A percentile compares a stretch with the other conserved stretches of the same genome.
Conservation (phyloP, 1,140 invertebrate genomes). For the Drosophila takahashii region DNA sequence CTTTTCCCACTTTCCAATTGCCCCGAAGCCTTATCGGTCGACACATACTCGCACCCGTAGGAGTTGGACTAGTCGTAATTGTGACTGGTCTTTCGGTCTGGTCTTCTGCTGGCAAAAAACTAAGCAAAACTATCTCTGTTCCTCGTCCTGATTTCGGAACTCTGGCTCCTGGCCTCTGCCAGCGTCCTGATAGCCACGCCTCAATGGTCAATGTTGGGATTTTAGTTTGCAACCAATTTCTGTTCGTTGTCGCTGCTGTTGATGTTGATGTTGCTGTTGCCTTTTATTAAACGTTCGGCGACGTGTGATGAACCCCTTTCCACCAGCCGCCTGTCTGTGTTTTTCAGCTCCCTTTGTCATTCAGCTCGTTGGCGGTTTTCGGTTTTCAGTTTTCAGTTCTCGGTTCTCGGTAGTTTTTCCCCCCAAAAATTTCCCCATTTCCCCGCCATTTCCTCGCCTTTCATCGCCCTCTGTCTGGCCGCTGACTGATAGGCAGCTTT, state of each 20-base stretch:
- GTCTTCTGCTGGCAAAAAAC: slow-evolving; percentile 13
- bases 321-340: background rate
- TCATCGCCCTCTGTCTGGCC: slow-evolving; percentile 31
- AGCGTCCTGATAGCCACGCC: slow-evolving; percentile 61
- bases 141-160: slow-evolving; percentile 22
- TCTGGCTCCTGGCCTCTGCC: slow-evolving; percentile 15
- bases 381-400: background rate
- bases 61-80: slow-evolving; percentile 19
- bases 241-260: slow-evolving; percentile 29
- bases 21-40: slow-evolving; percentile 34
- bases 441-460: slow-evolving; percentile 8
- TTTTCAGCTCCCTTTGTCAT: slow-evolving; percentile 1
- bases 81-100: slow-evolving; percentile 20
- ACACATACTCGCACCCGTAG: slow-evolving; percentile 28
- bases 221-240: slow-evolving; percentile 56
- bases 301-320: slow-evolving; percentile 40
- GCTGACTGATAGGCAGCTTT: slow-evolving; percentile 48
- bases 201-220: slow-evolving; percentile 65
- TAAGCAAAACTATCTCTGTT: slow-evolving; percentile 50
- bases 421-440: slow-evolving; percentile 1
- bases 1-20: slow-evolving; percentile 32
- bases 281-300: slow-evolving; percentile 63
- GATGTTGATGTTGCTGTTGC: slow-evolving; percentile 24
- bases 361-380: slow-evolving; percentile 35
- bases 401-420: slow-evolving; percentile 7